phyloP scores from a whole-genome alignment of 2,113 vertebrate species.

The Corythornis vintsioides region DNA sequence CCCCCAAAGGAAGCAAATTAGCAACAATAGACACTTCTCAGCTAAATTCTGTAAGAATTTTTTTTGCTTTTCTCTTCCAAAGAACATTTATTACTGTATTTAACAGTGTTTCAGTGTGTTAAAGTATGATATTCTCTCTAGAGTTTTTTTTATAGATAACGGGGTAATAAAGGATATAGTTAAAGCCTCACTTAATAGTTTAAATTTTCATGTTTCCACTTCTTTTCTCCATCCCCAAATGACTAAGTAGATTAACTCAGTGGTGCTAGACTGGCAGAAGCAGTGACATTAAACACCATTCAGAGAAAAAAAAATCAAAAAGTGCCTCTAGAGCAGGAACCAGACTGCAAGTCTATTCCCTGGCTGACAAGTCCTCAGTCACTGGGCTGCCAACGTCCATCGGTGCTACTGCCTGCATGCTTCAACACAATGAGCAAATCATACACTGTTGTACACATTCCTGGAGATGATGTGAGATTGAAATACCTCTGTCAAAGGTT shows the following conservation, averaged over 20 bases:
- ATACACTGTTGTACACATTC: not conserved
- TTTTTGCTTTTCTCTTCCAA: not conserved
- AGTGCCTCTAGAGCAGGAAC: accelerated
- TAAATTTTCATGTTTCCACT: not conserved
- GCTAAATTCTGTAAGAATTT: not conserved
- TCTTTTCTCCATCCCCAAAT: not conserved
- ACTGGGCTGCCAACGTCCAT: not conserved
- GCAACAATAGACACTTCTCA: not conserved
- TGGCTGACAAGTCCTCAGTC: not conserved
- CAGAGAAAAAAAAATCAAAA: not conserved
- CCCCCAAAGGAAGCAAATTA: not conserved
- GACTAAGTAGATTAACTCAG: not conserved
- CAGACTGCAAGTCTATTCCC: not conserved
- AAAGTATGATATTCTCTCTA: not conserved
- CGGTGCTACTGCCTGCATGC: not conserved
- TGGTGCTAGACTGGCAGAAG: not conserved
- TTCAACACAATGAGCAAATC: not conserved
- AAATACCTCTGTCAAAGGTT: not conserved
- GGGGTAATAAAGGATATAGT: not conserved
- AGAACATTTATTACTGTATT: not conserved
- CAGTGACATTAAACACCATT: not conserved
- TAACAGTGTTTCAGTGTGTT: not conserved
- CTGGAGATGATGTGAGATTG: not conserved
- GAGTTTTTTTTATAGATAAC: not conserved
- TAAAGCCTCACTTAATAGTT: not conserved